Base-by-base conservation (phyloP, 2,113 vertebrate genomes). In the Rhipidura dahli region DNA sequence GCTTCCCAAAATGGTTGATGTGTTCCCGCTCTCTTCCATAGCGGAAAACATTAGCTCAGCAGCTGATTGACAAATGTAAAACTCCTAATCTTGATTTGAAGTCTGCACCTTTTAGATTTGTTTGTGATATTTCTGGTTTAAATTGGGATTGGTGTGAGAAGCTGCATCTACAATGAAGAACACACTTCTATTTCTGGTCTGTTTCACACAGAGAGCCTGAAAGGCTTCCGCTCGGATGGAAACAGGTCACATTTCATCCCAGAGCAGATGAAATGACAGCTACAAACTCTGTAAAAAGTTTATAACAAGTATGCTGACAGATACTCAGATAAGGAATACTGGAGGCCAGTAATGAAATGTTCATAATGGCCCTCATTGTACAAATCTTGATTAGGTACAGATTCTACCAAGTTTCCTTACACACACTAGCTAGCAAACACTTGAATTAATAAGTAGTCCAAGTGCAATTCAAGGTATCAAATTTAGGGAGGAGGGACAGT, bases 111-210 rank as follows among this genome's bases (percentile, higher is more conserved):
- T 85, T 76, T 60, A 64, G 61, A 76, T 72, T 85, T 90, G 44
- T 79, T 90, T 92, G 45, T 86, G 82, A n/a, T 76, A 85, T 68
- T 93, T 94, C 73, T 93, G 54, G n/a, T 90, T 85, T 92, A 85
- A 92, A 88, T 83, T 79, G 37, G 49, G 26, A 53, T 37, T 72
- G 79, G 42, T 93, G 57, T 76, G 85, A 91, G 71, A 86, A 90
- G 86, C 49, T 51, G 30, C 49, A 72, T 92, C 75, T 82, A 44
- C 61, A 93, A 63, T 91, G 90, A 87, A 78, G 81, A 65, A 4
- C 19, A 33, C 24, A 7, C 42, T 94, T 87, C 69, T 92, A 27
- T 84, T 91, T 96, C 70, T 72, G 75, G 59, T 86, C 71, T 35
- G 19, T 71, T 95, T 93, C 68, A 37, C 86, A 78, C 70, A 78